These are phyloP conservation scores for Philantomba maxwellii DNA, from an alignment of 2,113 vertebrate species.

Conservation along the genomic window DNA sequence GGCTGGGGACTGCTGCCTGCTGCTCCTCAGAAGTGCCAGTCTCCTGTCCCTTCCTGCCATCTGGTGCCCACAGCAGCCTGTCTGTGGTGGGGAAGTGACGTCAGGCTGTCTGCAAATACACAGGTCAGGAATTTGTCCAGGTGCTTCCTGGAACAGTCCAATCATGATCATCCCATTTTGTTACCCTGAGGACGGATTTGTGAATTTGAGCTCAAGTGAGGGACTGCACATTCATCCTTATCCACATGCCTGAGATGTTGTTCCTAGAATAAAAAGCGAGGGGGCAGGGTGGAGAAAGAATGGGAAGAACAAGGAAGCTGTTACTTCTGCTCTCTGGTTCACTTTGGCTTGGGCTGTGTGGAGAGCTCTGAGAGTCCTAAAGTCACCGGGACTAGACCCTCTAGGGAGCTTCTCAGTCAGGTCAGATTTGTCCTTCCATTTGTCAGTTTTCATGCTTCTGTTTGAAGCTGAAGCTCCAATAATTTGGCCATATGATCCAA, in stretches of 20 bases:
- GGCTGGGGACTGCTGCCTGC: fast-evolving
- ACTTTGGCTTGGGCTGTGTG: fast-evolving
- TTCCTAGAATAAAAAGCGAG: background rate
- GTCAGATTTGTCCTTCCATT: background rate
- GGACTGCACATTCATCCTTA: background rate
- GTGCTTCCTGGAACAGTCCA: background rate
- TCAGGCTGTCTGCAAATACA: fast-evolving
- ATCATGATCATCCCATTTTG: fast-evolving
- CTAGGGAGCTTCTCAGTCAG: background rate
- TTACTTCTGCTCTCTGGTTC: background rate
- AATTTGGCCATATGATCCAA: background rate
- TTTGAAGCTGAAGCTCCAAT: background rate
- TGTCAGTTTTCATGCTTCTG: background rate
- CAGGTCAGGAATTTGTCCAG: fast-evolving
- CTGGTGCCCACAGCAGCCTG: fast-evolving
- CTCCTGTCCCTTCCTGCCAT: fast-evolving
- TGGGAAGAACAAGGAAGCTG: background rate
- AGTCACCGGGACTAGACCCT: background rate
- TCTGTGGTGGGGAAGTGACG: background rate
- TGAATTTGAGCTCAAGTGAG: background rate
- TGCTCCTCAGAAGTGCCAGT: background rate
- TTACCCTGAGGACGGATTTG: background rate
- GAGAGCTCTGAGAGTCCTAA: background rate
- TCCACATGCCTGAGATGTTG: background rate
- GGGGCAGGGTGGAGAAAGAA: background rate